Evolutionary conservation across 1,140 invertebrate genomes (phyloP), one percentile per base, ranked within the genome.

Genomic region (Nasonia giraulti): DNA sequence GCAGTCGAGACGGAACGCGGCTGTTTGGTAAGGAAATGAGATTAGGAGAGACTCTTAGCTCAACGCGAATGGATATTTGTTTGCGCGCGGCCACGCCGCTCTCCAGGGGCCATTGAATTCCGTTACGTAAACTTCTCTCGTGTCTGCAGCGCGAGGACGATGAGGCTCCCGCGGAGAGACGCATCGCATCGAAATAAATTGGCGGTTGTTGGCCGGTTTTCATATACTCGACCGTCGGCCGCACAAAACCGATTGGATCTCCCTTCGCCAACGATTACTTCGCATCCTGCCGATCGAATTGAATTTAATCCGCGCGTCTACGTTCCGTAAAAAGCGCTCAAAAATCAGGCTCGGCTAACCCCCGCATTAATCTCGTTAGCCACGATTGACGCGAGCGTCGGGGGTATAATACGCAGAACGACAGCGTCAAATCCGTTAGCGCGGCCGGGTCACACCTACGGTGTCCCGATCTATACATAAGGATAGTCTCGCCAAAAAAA

Each of bases 51-150:
- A n/a, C 20, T 66, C 14, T 50, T 44, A 14, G n/a, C n/a, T 50
- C 33, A 78, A 83, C 68, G 31, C 2, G 74, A 83, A 77, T 69
- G 40, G 75, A 68, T 83, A 78, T 78, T 83, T 68, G 37, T 83
- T 78, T 71, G 66, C 82, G 12, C 69, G 73, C 50, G 27, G 7
- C 7, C 27, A 27, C 23, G 2, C 31, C 7, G 2, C 7, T 20
- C 12, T 27, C 55, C 17, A 20, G 44, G 37, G 20, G 68, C 68
- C 79, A 47, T 71, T 80, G 23, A 50, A 71, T 80, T 71, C 66
- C n/a, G 68, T 47, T 76, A 76, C 40, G 74, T 50, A n/a, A 76
- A 50, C 74, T 76, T 76, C 20, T 76, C 14, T 23, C 23, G 44
- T 62, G 55, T n/a, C 55, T n/a, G 50, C 14, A 55, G 55, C 6